Conservation (phyloP, 35 echinoderm and acorn worm genomes). For the Heliocidaris tuberculata region DNA sequence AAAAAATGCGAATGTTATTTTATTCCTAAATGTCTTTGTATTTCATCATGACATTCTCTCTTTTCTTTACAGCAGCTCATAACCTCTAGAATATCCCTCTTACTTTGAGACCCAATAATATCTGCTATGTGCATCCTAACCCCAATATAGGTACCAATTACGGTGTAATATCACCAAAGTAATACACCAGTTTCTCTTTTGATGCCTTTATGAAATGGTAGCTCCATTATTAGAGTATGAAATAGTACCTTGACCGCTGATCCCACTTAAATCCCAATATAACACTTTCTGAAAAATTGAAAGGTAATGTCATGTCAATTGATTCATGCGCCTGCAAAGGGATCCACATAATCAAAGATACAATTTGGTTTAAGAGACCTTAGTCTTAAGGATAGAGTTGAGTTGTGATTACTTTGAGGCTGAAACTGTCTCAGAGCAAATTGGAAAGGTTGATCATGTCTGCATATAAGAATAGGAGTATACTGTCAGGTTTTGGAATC, state of each 20-base stretch:
- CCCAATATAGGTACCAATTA: conserved; percentile 3
- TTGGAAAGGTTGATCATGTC: no score
- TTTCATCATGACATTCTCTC: no score
- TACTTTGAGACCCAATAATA: background rate
- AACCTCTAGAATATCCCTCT: background rate
- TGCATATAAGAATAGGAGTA: no score
- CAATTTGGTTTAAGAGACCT: background rate
- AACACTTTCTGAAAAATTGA: background rate
- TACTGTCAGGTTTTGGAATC: no score
- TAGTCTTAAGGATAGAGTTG: background rate
- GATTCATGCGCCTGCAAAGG: background rate
- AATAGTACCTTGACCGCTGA: conserved; percentile 2
- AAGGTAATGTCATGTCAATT: background rate
- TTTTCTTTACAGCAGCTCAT: no score
- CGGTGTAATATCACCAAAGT: conserved; percentile 3
- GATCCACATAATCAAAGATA: background rate
- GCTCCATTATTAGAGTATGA: background rate
- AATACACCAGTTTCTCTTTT: background rate
- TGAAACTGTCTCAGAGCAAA: no score
- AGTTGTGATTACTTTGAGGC: no score
- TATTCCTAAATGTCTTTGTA: no score
- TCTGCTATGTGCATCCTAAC: background rate
- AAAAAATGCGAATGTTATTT: no score
- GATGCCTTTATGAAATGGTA: background rate
- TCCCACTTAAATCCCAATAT: background rate